These are phyloP conservation scores for Arothron firmamentum DNA, from an alignment of 2,113 vertebrate species.

Conservation along the genomic window DNA sequence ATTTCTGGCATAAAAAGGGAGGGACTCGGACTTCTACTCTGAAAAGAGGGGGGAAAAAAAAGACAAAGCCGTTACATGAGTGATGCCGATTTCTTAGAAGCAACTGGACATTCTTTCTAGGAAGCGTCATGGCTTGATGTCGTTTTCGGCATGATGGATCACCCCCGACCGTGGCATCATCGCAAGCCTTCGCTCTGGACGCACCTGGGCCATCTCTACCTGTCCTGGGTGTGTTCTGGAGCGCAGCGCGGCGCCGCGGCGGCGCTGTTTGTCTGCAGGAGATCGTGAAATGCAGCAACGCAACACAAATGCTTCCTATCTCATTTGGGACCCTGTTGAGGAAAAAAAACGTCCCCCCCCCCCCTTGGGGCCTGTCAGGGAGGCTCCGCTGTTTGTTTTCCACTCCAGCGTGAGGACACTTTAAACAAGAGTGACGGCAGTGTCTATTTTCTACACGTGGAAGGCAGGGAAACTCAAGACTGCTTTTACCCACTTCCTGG, in stretches of 20 bases:
- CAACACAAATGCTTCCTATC: constrained; percentile 16
- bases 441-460: constrained; percentile 75
- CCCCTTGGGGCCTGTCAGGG: constrained; percentile 37
- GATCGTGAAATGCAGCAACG: constrained; percentile 11
- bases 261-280: not conserved
- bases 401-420: constrained; percentile 58
- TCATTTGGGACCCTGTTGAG: constrained; percentile 27
- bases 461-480: constrained; percentile 73
- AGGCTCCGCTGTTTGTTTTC: constrained; percentile 66
- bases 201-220: constrained; percentile 14
- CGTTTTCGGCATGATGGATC: constrained; percentile 16
- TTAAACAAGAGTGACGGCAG: constrained; percentile 64
- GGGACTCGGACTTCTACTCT: too few relatives aligned
- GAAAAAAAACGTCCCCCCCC: constrained; percentile 25
- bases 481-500: constrained; percentile 70
- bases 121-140: constrained; percentile 29
- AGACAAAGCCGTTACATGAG: constrained; percentile 24
- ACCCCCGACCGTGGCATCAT: not conserved
- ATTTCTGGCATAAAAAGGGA: too few relatives aligned
- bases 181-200: not conserved
- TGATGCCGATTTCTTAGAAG: constrained; percentile 33
- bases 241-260: not conserved
- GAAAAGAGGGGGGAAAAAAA: not conserved
- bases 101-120: constrained; percentile 16
- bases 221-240: not conserved